Conservation (phyloP, 1,140 invertebrate genomes). For the Heliconius himera region DNA sequence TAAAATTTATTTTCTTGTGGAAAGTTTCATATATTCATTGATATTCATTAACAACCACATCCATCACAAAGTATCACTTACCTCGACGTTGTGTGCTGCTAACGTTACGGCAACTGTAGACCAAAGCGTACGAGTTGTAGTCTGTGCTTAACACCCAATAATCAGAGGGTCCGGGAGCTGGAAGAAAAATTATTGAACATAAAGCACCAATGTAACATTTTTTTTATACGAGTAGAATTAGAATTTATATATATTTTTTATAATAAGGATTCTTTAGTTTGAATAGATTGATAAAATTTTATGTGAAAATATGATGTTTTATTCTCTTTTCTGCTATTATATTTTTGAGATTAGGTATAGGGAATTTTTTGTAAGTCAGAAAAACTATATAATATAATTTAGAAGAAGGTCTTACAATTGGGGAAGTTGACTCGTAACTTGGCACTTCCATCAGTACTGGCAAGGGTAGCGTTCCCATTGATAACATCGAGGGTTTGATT, state of each 20-base stretch:
- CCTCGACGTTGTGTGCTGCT: conserved; percentile 54
- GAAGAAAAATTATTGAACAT: neutral
- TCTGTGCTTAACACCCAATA: conserved; percentile 72
- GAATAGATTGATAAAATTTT: too few species aligned
- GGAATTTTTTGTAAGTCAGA: neutral
- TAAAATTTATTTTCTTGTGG: too few species aligned
- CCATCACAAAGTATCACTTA: conserved; percentile 30
- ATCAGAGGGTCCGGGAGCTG: conserved; percentile 55
- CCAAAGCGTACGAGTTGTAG: conserved; percentile 62
- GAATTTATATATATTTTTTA: too few species aligned
- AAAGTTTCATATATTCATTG: too few species aligned
- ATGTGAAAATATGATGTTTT: too few species aligned
- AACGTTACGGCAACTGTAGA: conserved; percentile 66
- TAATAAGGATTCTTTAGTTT: too few species aligned
- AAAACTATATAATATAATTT: neutral
- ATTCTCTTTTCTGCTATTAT: too few species aligned
- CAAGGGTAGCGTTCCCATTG: conserved; percentile 50
- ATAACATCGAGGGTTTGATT: conserved; percentile 49
- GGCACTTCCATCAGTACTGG: conserved; percentile 48
- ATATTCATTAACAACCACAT: too few species aligned
- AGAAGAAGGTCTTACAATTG: conserved; percentile 41
- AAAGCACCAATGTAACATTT: neutral
- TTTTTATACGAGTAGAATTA: too few species aligned
- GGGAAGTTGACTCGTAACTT: conserved; percentile 63
- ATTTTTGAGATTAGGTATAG: too few species aligned